Evolutionary conservation across 2,888 invertebrate genomes (phyloP), one percentile per base, ranked within the genome.

Genomic region (Gortyna flavago): DNA sequence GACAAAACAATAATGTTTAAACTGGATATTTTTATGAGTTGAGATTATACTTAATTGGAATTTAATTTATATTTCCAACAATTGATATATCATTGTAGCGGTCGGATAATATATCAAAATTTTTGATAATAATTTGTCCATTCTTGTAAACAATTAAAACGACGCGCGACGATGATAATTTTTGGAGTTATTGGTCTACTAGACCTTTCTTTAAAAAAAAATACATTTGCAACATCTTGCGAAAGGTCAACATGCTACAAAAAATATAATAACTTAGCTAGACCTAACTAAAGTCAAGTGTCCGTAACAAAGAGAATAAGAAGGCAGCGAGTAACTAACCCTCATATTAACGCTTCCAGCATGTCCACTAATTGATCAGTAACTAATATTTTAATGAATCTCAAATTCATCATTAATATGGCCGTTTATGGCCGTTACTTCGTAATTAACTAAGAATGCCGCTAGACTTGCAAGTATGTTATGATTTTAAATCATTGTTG

Each of bases 321-420:
- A 89, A 87, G 89, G 93, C 91, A 94, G 91, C 88, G 93, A 92
- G 87, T 92, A 91, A 95, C 94, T 94, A 94, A 94, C 93, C 92
- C 92, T 94, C 95, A 96, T 95, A 95, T 91, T 96, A 96, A 96
- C 89, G 96, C 96, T 95, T 93, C 84, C 44, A 74, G 95, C 94
- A 94, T 93, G 77, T 61, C 66, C 68, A 86, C 77, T 84, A 83
- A 85, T 76, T 73, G 35, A 77, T 67, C 62, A 81, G 61, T 71
- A 70, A 78, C 69, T 72, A 84, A 85, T 61, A 69, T 51, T 66
- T 65, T n/a, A 67, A 80, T 80, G 61, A 7, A 71, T 70, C 69
- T 64, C 13, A 67, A 59, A 75, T 73, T 81, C 48, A 71, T 75
- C 67, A 64, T 74, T 57, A 66, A 18, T 59, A 61, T 44, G 41